Evolutionary conservation across 1,140 invertebrate species (phyloP).

Genomic region (Macrobrachium nipponense): DNA sequence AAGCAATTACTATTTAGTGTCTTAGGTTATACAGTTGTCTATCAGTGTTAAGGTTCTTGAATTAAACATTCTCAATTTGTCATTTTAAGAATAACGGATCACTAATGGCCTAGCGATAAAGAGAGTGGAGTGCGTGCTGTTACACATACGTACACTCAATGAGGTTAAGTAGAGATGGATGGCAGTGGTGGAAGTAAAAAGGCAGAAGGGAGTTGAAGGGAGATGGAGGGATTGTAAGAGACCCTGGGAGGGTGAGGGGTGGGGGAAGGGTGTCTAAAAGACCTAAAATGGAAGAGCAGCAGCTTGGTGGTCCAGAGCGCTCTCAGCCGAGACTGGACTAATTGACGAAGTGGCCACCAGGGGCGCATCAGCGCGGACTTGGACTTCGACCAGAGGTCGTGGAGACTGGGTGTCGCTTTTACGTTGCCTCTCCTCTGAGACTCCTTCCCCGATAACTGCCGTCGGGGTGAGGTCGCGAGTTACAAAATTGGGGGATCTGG

Average conservation of each 20-base stretch:
- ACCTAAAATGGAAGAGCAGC: conserved; percentile 28
- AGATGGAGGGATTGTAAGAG: background rate
- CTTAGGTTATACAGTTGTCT: no score
- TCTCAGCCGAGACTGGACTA: conserved; percentile 42
- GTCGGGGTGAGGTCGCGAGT: conserved; percentile 27
- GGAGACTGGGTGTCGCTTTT: conserved; percentile 33
- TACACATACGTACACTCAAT: no score
- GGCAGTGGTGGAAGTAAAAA: no score
- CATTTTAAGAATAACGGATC: no score
- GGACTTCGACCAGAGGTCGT: conserved; percentile 39
- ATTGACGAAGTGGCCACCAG: conserved; percentile 58
- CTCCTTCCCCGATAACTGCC: conserved; percentile 41
- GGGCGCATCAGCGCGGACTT: conserved; percentile 34
- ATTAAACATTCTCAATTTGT: no score
- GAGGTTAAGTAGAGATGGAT: no score
- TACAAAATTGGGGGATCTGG: conserved; percentile 43
- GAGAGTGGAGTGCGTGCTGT: no score
- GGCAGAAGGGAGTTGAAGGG: no score
- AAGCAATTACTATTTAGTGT: no score
- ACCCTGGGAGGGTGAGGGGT: background rate
- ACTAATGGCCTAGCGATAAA: no score
- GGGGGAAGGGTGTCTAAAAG: background rate
- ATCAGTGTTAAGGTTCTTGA: no score
- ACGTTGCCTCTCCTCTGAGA: conserved; percentile 25
- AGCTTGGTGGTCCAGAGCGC: conserved; percentile 31